Percentiles rank a stretch among this genome's conserved stretches.
Conservation (phyloP, 2,888 invertebrate species). For the Pristionchus fissidentatus region DNA sequence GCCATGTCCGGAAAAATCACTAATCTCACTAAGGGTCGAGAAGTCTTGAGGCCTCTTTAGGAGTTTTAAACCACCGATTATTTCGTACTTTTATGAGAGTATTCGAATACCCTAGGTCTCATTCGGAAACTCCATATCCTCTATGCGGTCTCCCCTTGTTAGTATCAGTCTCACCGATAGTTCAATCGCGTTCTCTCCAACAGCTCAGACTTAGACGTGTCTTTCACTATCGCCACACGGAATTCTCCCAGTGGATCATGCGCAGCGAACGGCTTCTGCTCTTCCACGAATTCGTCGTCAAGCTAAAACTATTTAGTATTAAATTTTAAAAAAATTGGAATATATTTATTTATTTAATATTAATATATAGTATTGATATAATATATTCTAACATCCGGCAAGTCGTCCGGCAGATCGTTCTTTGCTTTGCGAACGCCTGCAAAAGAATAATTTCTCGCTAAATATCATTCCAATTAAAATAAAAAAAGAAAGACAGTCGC, state of each 20-base stretch:
- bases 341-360: too few species aligned
- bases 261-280: conserved; percentile 22
- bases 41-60: too few species aligned
- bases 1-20: too few species aligned
- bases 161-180: not conserved
- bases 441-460: not conserved
- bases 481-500: too few species aligned
- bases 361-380: not conserved
- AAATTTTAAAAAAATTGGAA: not conserved
- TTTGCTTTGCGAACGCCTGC: conserved; percentile 7
- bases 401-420: conserved; percentile 19
- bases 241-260: conserved; percentile 29
- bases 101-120: too few species aligned
- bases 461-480: too few species aligned
- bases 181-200: conserved; percentile 20
- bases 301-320: not conserved
- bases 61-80: too few species aligned
- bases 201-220: not conserved
- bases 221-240: not conserved
- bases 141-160: not conserved
- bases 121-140: too few species aligned
- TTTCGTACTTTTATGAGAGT: too few species aligned
- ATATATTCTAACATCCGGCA: not conserved
- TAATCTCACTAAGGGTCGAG: too few species aligned
- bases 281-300: not conserved